Base-by-base conservation (phyloP, 2,113 vertebrate genomes). In the Salvelinus alpinus region DNA sequence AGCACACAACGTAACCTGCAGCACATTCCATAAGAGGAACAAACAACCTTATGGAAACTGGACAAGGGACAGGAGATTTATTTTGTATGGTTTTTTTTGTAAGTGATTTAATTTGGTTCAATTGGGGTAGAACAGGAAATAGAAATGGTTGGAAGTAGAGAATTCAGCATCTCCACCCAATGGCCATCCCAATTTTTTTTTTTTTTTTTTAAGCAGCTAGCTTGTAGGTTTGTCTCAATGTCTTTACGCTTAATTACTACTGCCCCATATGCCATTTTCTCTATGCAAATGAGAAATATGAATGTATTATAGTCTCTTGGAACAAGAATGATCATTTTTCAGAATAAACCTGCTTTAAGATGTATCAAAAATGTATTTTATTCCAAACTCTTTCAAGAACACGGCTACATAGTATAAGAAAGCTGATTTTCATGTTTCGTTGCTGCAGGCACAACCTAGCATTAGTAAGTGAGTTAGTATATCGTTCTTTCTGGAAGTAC, bases 241-340 rank as follows among this genome's bases (percentile, higher is more conserved):
- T 29, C 24, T 29, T 12, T 29, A 14, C 9, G 25, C 25, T 54
- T 16, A 16, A 5, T 18, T 54, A 54, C 16, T 54, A 16, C 16
- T 14, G 51, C 13, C 51, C 51, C 51, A 16, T 18, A 54, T 69
- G 25, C 59, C 25, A 27, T 29, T 70, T 79, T 71, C 67, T 71
- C 57, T 64, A 31, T 62, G 20, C 25, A 51, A 65, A 20, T 20
- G 6, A 62, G 47, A 47, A 70, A 54, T 27, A 0, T 69, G 74
- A 79, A 81, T 77, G 72, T 77, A 67, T 34, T n/a, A 62, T 62
- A 62, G n/a, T 20, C 59, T n/a, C 59, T 62, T 20, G 8, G n/a
- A 62, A 62, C n/a, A 62, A 62, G 59, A 62, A 54, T 14, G 5
- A 54, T 54, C 16, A 4, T 18, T 16, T 16, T 54, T 4, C 0